These are phyloP conservation scores for Epistrophe eligans DNA, from an alignment of 2,888 invertebrate genomes.

Conservation along the genomic window DNA sequence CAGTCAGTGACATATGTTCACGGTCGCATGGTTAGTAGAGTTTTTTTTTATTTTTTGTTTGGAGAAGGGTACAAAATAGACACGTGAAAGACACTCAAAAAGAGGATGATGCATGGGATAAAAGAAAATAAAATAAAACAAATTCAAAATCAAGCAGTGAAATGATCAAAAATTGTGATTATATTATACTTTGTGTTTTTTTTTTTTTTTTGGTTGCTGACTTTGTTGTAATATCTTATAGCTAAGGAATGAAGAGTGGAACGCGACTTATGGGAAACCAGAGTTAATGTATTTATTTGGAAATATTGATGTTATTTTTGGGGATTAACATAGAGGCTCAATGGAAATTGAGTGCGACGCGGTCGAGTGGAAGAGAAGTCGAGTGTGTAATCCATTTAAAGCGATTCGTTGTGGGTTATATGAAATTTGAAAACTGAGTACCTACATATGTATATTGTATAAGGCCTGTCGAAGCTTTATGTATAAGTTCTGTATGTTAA, in stretches of 20 bases:
- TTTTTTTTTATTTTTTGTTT: background rate
- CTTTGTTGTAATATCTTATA: background rate
- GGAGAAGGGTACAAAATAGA: conserved; percentile 35
- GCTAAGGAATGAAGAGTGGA: background rate
- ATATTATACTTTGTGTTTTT: conserved; percentile 11
- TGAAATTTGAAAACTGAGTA: conserved; percentile 5
- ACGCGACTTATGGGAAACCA: conserved; percentile 34
- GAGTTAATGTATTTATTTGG: conserved; percentile 67
- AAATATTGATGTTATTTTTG: conserved; percentile 58
- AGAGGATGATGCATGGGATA: conserved; percentile 54
- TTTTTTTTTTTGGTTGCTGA: background rate
- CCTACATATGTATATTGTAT: no score
- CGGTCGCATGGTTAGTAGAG: conserved; percentile 69
- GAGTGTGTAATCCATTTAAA: conserved; percentile 45
- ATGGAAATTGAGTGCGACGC: conserved; percentile 52
- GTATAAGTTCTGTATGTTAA: background rate
- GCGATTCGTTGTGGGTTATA: conserved; percentile 6
- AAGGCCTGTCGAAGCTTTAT: background rate
- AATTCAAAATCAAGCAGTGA: conserved; percentile 37
- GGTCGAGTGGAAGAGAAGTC: conserved; percentile 65
- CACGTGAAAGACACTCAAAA: conserved; percentile 57
- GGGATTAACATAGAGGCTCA: conserved; percentile 56
- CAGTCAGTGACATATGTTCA: conserved; percentile 71
- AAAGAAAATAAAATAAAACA: conserved; percentile 34
- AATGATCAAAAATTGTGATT: conserved; percentile 54